Evolutionary conservation across 1,140 invertebrate genomes (phyloP), one percentile per base, ranked within the genome.

Genomic region (Ostrea denselamellosa): DNA sequence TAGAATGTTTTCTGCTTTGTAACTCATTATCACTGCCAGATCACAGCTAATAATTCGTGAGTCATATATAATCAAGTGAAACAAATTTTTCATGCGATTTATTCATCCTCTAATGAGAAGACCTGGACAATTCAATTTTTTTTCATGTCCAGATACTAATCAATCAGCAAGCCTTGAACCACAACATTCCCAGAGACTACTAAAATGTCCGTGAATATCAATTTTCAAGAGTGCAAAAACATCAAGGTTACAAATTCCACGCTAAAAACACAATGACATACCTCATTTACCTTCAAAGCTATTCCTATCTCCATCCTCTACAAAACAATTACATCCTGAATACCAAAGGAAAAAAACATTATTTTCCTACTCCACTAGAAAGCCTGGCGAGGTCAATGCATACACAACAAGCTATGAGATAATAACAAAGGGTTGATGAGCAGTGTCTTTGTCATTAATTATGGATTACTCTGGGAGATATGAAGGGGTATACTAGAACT

Each of bases 271-370:
- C 56, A 62, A 62, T n/a, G 25, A 14, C 68, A 77, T 25, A 77
- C 25, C 68, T 77, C 68, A 77, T 77, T 77, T 77, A 77, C 68
- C 28, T 77, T 77, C 68, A 77, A 77, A 77, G 68, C 68, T 25
- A 77, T 77, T 25, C 22, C 12, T 34, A 28, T 77, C 68, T 77
- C 14, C 68, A 44, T 28, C 68, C 28, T 34, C 12, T 10, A 28
- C 25, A 77, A 71, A 77, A 34, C 28, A 34, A 77, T 77, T 34
- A 77, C 22, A 77, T 77, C 22, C 68, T 77, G 28, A 44, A 77
- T 28, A 25, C 28, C 25, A 34, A 77, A 77, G 25, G 28, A 25
- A 77, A 77, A 25, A 77, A 77, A 77, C 28, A 77, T 71, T 12
- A 77, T 34, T 25, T 77, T 44, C 68, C 68, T 34, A 25, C 68